These are phyloP conservation scores for Tauraco hartlaubi DNA, from an alignment of 2,797 vertebrate genomes.

Conservation along the genomic window DNA sequence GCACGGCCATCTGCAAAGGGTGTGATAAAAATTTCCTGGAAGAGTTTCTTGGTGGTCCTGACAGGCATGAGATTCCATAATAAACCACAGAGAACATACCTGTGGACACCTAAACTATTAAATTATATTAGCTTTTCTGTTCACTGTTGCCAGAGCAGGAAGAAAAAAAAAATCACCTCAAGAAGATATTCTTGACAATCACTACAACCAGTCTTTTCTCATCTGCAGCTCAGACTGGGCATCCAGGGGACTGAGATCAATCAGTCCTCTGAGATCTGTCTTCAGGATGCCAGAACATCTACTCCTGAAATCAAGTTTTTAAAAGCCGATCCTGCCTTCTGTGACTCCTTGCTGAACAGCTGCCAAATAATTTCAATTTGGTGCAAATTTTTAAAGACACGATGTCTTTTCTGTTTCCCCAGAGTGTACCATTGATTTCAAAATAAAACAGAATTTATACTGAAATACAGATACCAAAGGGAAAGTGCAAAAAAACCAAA, in stretches of 20 bases:
- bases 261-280: not conserved
- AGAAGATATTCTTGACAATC: not conserved
- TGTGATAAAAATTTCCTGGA: constrained; percentile 10
- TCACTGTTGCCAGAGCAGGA: not conserved
- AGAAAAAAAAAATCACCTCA: not conserved
- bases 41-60: not conserved
- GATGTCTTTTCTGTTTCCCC: not conserved
- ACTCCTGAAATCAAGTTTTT: not conserved
- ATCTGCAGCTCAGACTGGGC: not conserved
- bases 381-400: not conserved
- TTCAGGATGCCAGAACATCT: not conserved
- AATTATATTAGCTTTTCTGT: not conserved
- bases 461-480: not conserved
- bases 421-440: not conserved
- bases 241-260: not conserved
- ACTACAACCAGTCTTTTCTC: not conserved
- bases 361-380: not conserved
- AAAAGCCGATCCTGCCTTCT: not conserved
- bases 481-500: not conserved
- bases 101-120: not conserved
- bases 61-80: not conserved
- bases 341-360: not conserved
- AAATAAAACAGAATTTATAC: not conserved
- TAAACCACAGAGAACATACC: not conserved
- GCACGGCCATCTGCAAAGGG: not conserved